A percentile compares a stretch with the other conserved stretches of the same genome.
Evolutionary conservation across 2,113 vertebrate species (phyloP).

Genomic region (Acrocephalus arundinaceus): DNA sequence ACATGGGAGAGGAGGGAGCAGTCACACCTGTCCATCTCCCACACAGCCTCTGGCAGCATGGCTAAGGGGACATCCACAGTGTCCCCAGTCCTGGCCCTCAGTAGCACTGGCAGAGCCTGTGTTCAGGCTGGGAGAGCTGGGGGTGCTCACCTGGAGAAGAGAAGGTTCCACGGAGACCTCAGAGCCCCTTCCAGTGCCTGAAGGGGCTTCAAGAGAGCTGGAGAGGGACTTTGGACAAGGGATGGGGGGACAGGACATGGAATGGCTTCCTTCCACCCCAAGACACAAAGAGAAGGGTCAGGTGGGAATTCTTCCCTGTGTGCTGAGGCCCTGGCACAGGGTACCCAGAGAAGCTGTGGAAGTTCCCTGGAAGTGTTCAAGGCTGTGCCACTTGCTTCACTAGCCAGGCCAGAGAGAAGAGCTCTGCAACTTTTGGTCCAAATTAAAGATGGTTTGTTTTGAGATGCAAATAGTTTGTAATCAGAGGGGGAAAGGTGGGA

Average conservation of each 20-base stretch:
- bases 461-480: slow-evolving; percentile 68
- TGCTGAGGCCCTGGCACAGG: not conserved
- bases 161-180: not conserved
- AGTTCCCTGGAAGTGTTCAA: not conserved
- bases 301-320: not conserved
- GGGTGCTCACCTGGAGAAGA: not conserved
- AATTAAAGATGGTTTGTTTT: slow-evolving; percentile 69
- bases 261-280: not conserved
- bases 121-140: not conserved
- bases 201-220: not conserved
- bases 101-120: not conserved
- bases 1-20: not conserved
- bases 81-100: not conserved
- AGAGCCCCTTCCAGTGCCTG: not conserved
- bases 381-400: not conserved
- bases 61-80: not conserved
- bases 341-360: not conserved
- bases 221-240: not conserved
- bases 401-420: not conserved
- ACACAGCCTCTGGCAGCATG: not conserved
- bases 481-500: slow-evolving; percentile 67
- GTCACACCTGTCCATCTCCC: not conserved
- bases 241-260: not conserved
- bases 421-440: slow-evolving; percentile 51
- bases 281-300: not conserved